Conservation (phyloP, 2,888 invertebrate genomes). For the Philereme transversata region DNA sequence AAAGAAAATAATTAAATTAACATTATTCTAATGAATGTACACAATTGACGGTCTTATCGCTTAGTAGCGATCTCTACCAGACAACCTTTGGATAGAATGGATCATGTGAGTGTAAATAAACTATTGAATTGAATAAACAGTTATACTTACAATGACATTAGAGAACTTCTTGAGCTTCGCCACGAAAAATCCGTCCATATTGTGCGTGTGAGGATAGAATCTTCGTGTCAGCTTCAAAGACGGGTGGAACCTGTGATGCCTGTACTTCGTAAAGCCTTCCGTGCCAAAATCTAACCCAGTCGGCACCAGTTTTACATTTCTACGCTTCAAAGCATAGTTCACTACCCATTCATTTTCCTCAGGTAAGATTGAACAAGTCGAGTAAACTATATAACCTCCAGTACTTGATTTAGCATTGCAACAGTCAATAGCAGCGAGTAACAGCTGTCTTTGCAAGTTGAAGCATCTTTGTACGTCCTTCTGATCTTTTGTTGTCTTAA, state of each 20-base stretch:
- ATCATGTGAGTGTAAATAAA: no score
- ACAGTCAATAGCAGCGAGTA: conserved; percentile 98
- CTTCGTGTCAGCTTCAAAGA: conserved; percentile 93
- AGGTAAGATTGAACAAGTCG: conserved; percentile 98
- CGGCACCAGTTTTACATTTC: conserved; percentile 96
- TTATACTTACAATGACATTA: conserved; percentile 85
- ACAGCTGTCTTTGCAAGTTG: conserved; percentile 95
- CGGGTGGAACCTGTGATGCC: conserved; percentile 94
- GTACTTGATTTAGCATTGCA: conserved; percentile 95
- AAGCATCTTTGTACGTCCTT: conserved; percentile 95
- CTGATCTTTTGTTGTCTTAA: conserved; percentile 96
- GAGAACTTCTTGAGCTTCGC: conserved; percentile 99
- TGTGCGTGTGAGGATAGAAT: conserved; percentile 99
- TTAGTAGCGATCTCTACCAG: no score
- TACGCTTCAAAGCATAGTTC: conserved; percentile 96
- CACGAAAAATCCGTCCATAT: conserved; percentile 99
- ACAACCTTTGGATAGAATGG: no score
- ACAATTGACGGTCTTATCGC: no score
- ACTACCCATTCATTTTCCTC: conserved; percentile 99
- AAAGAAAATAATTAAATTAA: neutral
- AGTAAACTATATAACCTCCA: conserved; percentile 98
- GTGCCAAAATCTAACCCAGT: conserved; percentile 98
- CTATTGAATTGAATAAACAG: neutral
- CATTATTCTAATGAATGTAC: no score
- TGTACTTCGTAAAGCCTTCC: conserved; percentile 96